A percentile compares a stretch with the other conserved stretches of the same genome.
Evolutionary conservation across 1,140 invertebrate species (phyloP).

Genomic region (Platorchestia sp.): DNA sequence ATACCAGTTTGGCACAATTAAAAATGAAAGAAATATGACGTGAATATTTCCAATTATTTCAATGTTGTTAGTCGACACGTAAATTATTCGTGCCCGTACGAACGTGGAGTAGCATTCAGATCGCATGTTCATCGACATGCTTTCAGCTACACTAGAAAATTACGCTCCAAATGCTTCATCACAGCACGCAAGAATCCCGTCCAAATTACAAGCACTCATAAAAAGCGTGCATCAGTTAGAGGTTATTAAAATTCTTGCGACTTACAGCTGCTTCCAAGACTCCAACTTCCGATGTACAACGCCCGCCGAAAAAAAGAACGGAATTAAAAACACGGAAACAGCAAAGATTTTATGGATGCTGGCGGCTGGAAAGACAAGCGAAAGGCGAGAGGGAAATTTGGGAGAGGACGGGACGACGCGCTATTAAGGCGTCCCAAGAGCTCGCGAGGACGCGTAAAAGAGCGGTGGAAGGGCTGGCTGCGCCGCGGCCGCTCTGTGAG

Average conservation of each 20-base stretch:
- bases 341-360: neutral
- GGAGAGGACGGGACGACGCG: neutral
- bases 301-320: neutral
- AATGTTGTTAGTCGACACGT: too few species aligned
- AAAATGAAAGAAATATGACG: too few species aligned
- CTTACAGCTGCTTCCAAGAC: neutral
- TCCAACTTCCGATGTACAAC: constrained; percentile 4
- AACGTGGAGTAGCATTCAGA: too few species aligned
- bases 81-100: too few species aligned
- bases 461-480: too few species aligned
- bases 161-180: neutral
- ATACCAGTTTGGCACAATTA: too few species aligned
- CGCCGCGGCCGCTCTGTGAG: neutral
- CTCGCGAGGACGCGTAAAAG: neutral
- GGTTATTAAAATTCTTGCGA: neutral
- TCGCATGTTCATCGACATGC: neutral
- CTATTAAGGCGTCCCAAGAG: neutral
- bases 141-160: neutral
- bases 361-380: neutral
- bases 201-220: neutral
- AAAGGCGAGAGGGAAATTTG: constrained; percentile 6
- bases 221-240: neutral
- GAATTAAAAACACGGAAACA: neutral
- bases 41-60: too few species aligned
- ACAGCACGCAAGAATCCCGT: neutral